Base-by-base conservation (phyloP, 2,797 vertebrate species). In the Alcedo quadribrachys region DNA sequence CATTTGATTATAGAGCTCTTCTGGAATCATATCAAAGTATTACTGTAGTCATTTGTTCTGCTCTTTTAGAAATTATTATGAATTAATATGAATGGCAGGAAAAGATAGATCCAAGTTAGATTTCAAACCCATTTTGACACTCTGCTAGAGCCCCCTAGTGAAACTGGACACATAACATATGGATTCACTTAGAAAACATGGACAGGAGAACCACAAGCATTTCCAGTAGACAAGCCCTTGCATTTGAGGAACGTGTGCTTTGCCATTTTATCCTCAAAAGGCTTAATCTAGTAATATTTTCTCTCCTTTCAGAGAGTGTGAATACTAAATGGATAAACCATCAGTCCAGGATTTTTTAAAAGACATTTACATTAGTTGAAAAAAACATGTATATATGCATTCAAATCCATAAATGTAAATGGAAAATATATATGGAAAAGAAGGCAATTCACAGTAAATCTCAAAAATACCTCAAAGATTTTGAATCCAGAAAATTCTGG, bases 181-280 rank as follows among this genome's bases (percentile, higher is more conserved):
- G 95, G 74, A 84, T 87, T 84, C 70, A 93, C n/a, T 93, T 91
- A 92, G 22, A 70, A 85, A 79, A 68, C 37, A 32, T 11, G 80
- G 50, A 83, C 4, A 3, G 50, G 33, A 91, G 80, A 92, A 85
- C 74, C 70, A 57, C 85, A 84, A 87, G 42, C 12, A 5, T 89
- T 94, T 95, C 82, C 87, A 91, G 63, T 60, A 83, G 92, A 78
- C 50, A 70, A 61, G 37, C 48, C 42, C 17, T 79, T 80, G 91
- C 71, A 74, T 90, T 92, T 95, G 73, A 93, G 76, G 92, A 93
- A 93, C 68, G 74, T 61, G 30, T 51, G 30, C 33, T 87, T 91
- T 92, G 45, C 79, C 83, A 10, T 33, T 91, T 92, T 75, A 75
- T 69, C 40, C 74, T 84, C 63, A 92, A 81, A 93, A 79, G 8